Conservation (phyloP, 2,888 invertebrate genomes). For the Drosophila subsilvestris region DNA sequence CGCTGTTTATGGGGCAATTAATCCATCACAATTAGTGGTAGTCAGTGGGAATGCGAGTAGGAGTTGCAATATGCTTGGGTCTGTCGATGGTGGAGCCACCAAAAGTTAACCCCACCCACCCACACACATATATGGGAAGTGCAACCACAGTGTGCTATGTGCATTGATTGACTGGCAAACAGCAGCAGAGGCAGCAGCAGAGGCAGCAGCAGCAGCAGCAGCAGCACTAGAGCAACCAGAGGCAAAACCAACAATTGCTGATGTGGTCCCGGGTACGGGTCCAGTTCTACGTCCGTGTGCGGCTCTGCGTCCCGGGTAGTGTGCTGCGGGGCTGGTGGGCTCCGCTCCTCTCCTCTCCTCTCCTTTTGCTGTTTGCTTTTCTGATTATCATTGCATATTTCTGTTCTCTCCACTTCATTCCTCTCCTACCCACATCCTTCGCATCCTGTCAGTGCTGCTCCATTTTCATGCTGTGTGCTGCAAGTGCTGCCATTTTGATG, state of each 20-base stretch:
- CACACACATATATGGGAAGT: not conserved
- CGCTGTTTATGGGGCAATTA: slow-evolving; percentile 24
- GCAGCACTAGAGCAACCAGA: not conserved
- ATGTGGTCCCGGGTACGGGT: not conserved
- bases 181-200: slow-evolving; percentile 1
- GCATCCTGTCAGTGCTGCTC: not conserved
- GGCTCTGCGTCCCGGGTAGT: not conserved
- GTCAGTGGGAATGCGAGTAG: not conserved
- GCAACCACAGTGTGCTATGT: slow-evolving; percentile 21
- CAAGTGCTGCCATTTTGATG: not conserved
- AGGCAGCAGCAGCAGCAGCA: not conserved
- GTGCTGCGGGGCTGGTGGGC: not conserved
- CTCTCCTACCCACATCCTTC: not conserved
- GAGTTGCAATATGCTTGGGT: not conserved
- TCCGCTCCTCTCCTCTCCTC: not conserved
- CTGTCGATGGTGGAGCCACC: slow-evolving; percentile 4
- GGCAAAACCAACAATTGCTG: slow-evolving; percentile 13
- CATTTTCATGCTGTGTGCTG: not conserved
- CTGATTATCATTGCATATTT: slow-evolving; percentile 67
- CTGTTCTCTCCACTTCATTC: not conserved
- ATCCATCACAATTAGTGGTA: slow-evolving; percentile 37
- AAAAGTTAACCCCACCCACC: not conserved
- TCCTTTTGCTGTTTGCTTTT: slow-evolving; percentile 54
- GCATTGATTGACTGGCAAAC: slow-evolving; percentile 63
- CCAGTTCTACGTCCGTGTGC: slow-evolving; percentile 13